Conservation (phyloP, 2,113 vertebrate genomes). For the Atlantisia rogersi region DNA sequence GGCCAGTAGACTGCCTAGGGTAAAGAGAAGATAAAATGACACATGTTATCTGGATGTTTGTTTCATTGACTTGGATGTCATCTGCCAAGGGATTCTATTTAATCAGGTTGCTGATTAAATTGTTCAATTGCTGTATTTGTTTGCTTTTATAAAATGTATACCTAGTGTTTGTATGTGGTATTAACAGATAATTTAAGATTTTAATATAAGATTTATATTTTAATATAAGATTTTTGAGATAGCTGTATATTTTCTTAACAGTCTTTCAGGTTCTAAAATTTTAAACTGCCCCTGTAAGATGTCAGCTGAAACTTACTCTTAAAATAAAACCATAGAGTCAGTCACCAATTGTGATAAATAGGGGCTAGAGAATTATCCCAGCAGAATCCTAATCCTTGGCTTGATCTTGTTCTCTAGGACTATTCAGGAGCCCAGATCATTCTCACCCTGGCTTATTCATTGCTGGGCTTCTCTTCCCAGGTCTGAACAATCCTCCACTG, state of each 20-base stretch:
- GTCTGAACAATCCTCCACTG: not conserved
- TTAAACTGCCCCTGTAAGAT: not conserved
- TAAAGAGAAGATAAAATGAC: not conserved
- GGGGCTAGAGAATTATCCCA: not conserved
- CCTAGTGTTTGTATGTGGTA: not conserved
- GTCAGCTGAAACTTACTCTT: not conserved
- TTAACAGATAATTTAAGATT: not conserved
- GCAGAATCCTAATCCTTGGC: not conserved
- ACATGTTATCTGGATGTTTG: not conserved
- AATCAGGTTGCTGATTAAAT: not conserved
- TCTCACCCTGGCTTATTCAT: not conserved
- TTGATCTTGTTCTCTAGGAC: not conserved
- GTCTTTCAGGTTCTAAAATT: not conserved
- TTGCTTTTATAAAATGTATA: not conserved
- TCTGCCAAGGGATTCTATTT: not conserved
- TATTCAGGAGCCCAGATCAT: not conserved
- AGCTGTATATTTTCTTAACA: not conserved
- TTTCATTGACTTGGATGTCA: not conserved
- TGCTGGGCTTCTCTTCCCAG: not conserved
- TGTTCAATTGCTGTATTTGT: not conserved
- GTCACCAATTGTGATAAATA: not conserved
- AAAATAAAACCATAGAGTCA: not conserved
- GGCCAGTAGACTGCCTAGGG: not conserved
- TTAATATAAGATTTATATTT: no score
- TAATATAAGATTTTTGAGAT: not conserved